These are phyloP conservation scores for Callitettix versicolor DNA, from an alignment of 1,140 invertebrate species.

Conservation along the genomic window DNA sequence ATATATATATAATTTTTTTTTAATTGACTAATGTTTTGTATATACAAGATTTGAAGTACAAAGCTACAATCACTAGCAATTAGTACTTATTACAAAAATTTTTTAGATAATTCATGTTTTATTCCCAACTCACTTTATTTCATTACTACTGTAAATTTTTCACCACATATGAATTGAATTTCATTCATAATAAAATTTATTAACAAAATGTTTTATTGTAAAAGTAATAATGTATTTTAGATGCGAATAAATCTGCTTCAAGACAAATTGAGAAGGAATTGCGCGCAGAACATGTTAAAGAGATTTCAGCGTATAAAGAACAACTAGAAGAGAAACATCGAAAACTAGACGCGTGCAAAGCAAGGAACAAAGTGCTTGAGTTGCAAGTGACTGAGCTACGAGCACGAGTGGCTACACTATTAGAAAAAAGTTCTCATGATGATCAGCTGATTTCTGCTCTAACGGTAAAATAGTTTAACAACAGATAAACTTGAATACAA, in stretches of 20 bases:
- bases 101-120: too few relatives aligned
- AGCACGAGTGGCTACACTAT: conserved; percentile 38
- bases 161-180: too few relatives aligned
- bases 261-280: conserved; percentile 42
- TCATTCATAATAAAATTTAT: too few relatives aligned
- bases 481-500: too few relatives aligned
- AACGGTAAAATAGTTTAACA: conserved; percentile 19
- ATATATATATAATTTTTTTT: too few relatives aligned
- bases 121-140: too few relatives aligned
- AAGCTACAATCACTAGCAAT: too few relatives aligned
- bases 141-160: too few relatives aligned
- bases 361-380: conserved; percentile 44
- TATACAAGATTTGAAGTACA: too few relatives aligned
- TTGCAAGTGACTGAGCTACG: conserved; percentile 37
- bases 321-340: conserved; percentile 39
- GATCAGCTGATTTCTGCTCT: conserved; percentile 42
- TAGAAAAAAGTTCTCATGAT: conserved; percentile 44
- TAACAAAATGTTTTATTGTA: conserved; percentile 12
- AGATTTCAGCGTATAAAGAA: conserved; percentile 33
- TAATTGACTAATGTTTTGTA: too few relatives aligned
- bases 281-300: conserved; percentile 40
- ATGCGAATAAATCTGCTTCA: conserved; percentile 22
- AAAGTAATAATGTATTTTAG: conserved; percentile 8
- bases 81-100: too few relatives aligned
- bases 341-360: conserved; percentile 43